A percentile compares a stretch with the other conserved stretches of the same genome.
phyloP scores from a whole-genome alignment of 2,113 vertebrate species.

The Suricata suricatta region DNA sequence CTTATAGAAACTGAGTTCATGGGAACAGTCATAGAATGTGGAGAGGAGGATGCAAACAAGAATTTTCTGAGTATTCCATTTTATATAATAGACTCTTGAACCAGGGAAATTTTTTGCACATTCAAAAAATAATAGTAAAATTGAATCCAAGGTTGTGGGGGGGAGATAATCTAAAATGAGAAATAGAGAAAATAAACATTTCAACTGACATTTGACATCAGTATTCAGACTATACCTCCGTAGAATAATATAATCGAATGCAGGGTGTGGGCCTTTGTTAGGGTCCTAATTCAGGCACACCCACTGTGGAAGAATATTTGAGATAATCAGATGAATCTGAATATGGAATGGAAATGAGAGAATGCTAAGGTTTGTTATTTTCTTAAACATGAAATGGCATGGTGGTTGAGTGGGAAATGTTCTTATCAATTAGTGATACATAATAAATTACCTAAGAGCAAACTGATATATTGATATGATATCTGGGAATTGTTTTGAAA shows the following conservation, averaged over 20 bases:
- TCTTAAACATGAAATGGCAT: background rate
- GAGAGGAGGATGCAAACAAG: background rate
- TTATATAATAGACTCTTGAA: background rate
- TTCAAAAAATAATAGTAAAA: background rate
- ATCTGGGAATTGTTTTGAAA: background rate
- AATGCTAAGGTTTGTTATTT: background rate
- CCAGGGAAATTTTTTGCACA: background rate
- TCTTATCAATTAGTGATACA: background rate
- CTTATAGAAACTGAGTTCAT: background rate
- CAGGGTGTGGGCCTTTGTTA: background rate
- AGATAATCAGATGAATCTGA: background rate
- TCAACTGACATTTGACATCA: background rate
- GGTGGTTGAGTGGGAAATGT: background rate
- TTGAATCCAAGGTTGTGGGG: background rate
- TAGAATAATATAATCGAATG: background rate
- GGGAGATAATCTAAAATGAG: background rate
- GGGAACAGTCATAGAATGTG: background rate
- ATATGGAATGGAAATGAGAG: background rate
- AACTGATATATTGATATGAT: background rate
- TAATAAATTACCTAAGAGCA: background rate
- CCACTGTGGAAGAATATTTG: background rate
- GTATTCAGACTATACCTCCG: background rate
- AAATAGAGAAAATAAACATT: constrained; percentile 16
- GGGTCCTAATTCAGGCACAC: background rate
- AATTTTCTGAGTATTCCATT: background rate